These are phyloP conservation scores for Hafferia zeledoni DNA, from an alignment of 2,797 vertebrate species.

Conservation along the genomic window DNA sequence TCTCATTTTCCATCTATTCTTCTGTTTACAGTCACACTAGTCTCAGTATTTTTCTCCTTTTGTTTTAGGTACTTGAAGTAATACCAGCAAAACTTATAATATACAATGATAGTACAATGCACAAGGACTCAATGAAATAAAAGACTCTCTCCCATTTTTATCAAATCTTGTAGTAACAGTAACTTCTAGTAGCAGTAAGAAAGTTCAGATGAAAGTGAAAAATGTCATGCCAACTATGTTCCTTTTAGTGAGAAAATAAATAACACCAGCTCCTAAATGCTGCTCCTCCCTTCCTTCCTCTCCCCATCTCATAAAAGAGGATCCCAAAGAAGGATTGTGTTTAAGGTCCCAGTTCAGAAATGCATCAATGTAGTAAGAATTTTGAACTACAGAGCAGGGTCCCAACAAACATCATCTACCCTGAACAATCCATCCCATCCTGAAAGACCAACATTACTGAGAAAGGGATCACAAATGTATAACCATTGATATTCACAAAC, in stretches of 20 bases:
- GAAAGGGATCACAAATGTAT: neutral
- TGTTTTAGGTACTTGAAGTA: neutral
- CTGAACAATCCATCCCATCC: neutral
- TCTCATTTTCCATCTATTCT: neutral
- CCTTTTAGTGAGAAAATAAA: slow-evolving; percentile 28
- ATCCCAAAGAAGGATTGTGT: slow-evolving; percentile 9
- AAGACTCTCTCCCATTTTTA: neutral
- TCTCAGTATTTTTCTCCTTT: neutral
- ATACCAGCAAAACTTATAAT: neutral
- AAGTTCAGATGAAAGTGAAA: slow-evolving; percentile 34
- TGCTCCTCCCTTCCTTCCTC: slow-evolving; percentile 70
- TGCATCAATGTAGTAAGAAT: neutral
- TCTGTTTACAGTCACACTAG: neutral
- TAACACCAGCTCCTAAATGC: slow-evolving; percentile 7
- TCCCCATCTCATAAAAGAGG: slow-evolving; percentile 45
- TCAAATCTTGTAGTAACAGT: neutral
- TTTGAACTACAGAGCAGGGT: neutral
- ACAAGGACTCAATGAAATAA: neutral
- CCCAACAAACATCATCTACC: neutral
- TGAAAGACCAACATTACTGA: neutral
- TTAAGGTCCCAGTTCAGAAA: slow-evolving; percentile 38
- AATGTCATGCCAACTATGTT: neutral
- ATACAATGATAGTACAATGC: neutral
- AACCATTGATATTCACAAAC: neutral
- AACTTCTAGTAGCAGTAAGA: neutral